Evolutionary conservation across 2,888 invertebrate species (phyloP), one percentile per base, ranked within the genome.

Genomic region (Charanyca ferruginea): DNA sequence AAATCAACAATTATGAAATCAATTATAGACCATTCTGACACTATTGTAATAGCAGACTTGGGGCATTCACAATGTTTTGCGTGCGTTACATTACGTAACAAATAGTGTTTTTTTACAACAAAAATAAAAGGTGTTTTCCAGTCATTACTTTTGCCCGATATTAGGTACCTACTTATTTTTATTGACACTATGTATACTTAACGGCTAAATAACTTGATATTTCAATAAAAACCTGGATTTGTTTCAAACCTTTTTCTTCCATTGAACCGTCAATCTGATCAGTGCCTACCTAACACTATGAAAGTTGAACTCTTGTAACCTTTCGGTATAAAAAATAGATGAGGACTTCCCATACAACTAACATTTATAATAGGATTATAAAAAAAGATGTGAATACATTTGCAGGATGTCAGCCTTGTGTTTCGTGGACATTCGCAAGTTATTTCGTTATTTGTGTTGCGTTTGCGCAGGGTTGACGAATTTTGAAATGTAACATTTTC

Each of bases 251-350:
- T 73, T 32, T n/a, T 47, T 41, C 20, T 6, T 35, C 47, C 35
- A 51, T 52, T 55, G 42, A 55, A 9, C 55, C 28, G 48, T 59
- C 64, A 77, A 41, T 53, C 48, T 35, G 28, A 32, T 32, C 32
- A 8, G 32, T 32, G 11, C 32, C 32, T 32, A 32, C 32, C 32
- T 32, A 32, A 32, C 32, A 32, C 32, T 32, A 32, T n/a, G n/a
- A 47, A 22, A n/a, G 6, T 32, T 77, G 59, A 72, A 64, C 78
- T 73, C 53, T 25, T 11, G 55, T 78, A 41, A 73, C 57, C 73
- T 73, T 49, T 45, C 5, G 3, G 13, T 16, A 44, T 53, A 73
- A 47, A 64, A 68, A 55, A 45, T 41, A 20, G 5, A 48, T 51
- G 52, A 45, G 9, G 20, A 22, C 22, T 48, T 42, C 16, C 20